Percentiles rank a stretch among this genome's conserved stretches.
These are phyloP conservation scores for Manis javanica DNA, from an alignment of 2,797 vertebrate genomes.

Conservation along the genomic window DNA sequence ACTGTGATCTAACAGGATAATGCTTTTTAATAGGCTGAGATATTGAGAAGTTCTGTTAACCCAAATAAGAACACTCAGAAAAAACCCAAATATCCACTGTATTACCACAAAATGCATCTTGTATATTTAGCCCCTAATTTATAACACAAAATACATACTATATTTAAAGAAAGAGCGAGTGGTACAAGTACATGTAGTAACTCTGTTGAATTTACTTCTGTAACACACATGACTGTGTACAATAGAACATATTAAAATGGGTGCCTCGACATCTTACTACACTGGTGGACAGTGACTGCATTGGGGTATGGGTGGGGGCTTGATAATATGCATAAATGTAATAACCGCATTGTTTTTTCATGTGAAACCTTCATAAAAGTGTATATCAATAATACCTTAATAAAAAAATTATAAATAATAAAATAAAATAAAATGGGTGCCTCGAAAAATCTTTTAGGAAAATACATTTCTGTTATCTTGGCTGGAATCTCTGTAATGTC, in stretches of 20 bases:
- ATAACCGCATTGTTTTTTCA: too few relatives aligned
- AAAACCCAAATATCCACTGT: neutral
- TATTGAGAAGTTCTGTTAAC: neutral
- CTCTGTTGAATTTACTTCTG: neutral
- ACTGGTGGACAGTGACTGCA: too few relatives aligned
- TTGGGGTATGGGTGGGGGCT: too few relatives aligned
- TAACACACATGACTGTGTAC: accelerated
- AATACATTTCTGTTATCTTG: neutral
- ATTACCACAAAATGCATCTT: neutral
- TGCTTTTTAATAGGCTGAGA: neutral
- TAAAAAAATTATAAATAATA: too few relatives aligned
- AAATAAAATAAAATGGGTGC: neutral
- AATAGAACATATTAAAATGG: neutral
- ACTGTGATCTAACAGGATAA: neutral
- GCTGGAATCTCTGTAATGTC: neutral
- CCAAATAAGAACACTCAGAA: neutral
- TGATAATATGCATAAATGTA: too few relatives aligned
- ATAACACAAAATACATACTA: neutral
- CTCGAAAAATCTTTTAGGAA: neutral
- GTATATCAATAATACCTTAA: too few relatives aligned
- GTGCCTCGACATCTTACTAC: neutral
- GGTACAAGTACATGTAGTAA: too few relatives aligned
- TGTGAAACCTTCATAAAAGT: too few relatives aligned
- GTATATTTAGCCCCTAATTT: neutral
- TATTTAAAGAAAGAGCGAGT: neutral